Conservation (phyloP, 2,113 vertebrate genomes). For the Anhinga anhinga region DNA sequence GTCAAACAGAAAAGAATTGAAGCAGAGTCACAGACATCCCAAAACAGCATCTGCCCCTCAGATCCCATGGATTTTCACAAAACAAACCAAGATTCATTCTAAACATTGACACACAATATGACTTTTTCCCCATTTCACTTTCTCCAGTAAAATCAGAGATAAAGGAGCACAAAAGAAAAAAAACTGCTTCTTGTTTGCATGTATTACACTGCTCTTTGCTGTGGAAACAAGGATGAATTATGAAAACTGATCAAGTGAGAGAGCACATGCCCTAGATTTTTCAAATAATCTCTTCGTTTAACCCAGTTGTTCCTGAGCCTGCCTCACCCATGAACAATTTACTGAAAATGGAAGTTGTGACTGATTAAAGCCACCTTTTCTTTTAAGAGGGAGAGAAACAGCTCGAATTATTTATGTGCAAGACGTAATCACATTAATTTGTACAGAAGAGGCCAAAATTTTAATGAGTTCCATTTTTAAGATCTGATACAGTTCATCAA, state of each 20-base stretch:
- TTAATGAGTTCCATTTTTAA: slow-evolving; percentile 3
- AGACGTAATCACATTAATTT: background rate
- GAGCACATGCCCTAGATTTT: slow-evolving; percentile 57
- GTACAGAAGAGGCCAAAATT: background rate
- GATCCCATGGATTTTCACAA: background rate
- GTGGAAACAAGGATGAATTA: slow-evolving; percentile 39
- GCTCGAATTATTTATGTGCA: background rate
- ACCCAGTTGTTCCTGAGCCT: slow-evolving; percentile 42
- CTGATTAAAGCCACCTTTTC: background rate
- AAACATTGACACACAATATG: background rate
- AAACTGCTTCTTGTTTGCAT: background rate
- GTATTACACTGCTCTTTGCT: background rate
- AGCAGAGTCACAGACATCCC: background rate
- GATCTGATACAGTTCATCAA: background rate
- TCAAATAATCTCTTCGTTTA: slow-evolving; percentile 63
- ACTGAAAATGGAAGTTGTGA: slow-evolving; percentile 1
- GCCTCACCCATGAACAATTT: background rate
- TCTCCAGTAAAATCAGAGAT: background rate
- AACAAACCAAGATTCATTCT: background rate
- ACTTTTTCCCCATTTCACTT: background rate
- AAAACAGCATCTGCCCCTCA: background rate
- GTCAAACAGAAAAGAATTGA: slow-evolving; percentile 47
- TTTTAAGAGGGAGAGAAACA: background rate
- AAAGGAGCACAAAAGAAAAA: background rate
- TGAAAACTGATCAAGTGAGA: slow-evolving; percentile 53